These are phyloP conservation scores for Agapornis canus DNA, from an alignment of 2,797 vertebrate genomes.

Conservation along the genomic window DNA sequence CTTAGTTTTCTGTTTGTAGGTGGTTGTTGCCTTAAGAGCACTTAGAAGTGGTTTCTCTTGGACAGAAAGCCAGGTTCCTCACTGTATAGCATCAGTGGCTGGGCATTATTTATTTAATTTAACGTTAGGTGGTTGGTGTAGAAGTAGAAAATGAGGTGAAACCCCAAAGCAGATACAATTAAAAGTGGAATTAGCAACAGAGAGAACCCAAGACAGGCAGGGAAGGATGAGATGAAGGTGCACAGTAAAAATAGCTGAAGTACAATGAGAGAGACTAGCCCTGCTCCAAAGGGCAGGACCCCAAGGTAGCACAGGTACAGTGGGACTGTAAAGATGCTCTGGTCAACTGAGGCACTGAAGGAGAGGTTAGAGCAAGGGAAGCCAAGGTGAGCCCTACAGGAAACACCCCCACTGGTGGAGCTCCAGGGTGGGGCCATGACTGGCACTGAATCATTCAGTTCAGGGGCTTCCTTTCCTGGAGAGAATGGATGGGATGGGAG, in stretches of 20 bases:
- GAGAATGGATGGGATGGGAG: not conserved
- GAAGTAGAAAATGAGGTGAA: not conserved
- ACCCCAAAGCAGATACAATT: not conserved
- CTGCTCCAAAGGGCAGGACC: not conserved
- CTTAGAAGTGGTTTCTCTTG: not conserved
- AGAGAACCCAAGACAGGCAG: not conserved
- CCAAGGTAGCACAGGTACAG: accelerated
- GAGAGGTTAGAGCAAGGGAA: not conserved
- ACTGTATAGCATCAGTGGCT: not conserved
- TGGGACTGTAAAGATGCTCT: not conserved
- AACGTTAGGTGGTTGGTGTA: not conserved
- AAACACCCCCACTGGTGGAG: accelerated
- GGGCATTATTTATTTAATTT: not conserved
- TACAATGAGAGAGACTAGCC: not conserved
- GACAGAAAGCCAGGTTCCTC: not conserved
- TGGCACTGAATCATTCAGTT: not conserved
- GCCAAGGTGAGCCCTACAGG: not conserved
- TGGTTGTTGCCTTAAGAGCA: not conserved
- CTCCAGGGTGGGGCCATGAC: not conserved
- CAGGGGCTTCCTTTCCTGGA: not conserved
- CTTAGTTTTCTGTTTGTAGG: not conserved
- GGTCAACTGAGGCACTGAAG: accelerated
- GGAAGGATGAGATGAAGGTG: not conserved
- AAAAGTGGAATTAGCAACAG: not conserved
- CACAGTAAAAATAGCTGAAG: not conserved